Percentiles rank a stretch among this genome's conserved stretches.
Conservation (phyloP, 2,113 vertebrate species). For the Dasyornis broadbenti region DNA sequence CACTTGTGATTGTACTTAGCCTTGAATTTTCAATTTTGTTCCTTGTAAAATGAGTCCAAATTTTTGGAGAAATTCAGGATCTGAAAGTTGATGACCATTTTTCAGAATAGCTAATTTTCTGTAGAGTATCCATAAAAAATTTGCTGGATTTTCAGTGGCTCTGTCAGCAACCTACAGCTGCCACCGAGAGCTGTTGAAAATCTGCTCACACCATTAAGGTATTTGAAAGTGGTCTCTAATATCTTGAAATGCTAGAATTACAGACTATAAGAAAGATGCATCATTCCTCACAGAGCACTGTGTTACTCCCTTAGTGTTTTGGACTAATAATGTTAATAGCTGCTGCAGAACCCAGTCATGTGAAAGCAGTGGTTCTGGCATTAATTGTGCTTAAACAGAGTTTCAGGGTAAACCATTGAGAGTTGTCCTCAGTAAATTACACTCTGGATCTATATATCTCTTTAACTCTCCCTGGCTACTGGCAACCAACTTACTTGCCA, state of each 20-base stretch:
- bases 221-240: neutral
- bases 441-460: neutral
- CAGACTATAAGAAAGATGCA: neutral
- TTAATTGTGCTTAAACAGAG: constrained; percentile 34
- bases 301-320: neutral
- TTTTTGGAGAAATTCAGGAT: neutral
- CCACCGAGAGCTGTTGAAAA: neutral
- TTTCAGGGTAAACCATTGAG: neutral
- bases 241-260: constrained; percentile 14
- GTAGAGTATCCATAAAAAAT: neutral
- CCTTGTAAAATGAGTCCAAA: neutral
- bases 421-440: neutral
- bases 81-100: neutral
- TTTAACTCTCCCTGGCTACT: constrained; percentile 4
- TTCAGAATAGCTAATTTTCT: neutral
- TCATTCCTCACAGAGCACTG: neutral
- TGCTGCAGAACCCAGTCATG: neutral
- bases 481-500: constrained; percentile 14
- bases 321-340: constrained; percentile 5
- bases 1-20: neutral
- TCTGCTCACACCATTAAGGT: neutral
- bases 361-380: constrained; percentile 15
- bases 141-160: neutral
- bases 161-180: neutral
- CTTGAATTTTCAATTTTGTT: neutral